Evolutionary conservation across 53 echinoderm and acorn worm genomes (phyloP).

Genomic region (Holothuria leucospilota): DNA sequence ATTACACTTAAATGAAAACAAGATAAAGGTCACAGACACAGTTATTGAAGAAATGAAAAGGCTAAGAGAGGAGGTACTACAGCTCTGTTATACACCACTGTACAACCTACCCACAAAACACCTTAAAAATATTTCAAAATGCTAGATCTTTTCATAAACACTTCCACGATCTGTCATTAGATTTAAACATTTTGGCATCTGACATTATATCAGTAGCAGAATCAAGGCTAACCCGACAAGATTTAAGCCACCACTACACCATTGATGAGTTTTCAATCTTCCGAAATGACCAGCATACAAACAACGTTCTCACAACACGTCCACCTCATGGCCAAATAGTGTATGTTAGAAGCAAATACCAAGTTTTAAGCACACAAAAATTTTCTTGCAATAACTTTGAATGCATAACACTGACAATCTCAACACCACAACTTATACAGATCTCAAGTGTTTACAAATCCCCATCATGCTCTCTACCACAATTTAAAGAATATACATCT

Average conservation of each 20-base stretch:
- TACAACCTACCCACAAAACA: neutral
- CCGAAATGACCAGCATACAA: neutral
- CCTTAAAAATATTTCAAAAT: slow-evolving; percentile 48
- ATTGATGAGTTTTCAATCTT: no score
- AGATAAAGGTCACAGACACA: slow-evolving; percentile 33
- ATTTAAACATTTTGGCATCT: slow-evolving; percentile 46
- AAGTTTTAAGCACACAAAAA: neutral
- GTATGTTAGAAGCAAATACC: neutral
- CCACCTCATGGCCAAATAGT: slow-evolving; percentile 48
- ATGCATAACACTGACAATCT: neutral
- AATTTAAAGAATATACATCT: neutral
- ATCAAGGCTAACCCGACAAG: slow-evolving; percentile 35
- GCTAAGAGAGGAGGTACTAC: neutral
- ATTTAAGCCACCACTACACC: no score
- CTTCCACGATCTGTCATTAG: slow-evolving; percentile 7
- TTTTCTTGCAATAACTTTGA: neutral
- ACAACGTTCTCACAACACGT: neutral
- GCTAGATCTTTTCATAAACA: slow-evolving; percentile 53
- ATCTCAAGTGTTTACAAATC: neutral
- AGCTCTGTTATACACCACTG: slow-evolving; percentile 49
- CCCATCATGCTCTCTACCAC: neutral
- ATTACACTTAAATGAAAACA: slow-evolving; percentile 37
- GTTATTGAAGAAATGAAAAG: slow-evolving; percentile 49
- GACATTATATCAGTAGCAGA: slow-evolving; percentile 46
- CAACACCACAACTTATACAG: neutral